These are phyloP conservation scores for Montipora foliosa DNA, from an alignment of 64 coral and sea anemone species.

Conservation along the genomic window DNA sequence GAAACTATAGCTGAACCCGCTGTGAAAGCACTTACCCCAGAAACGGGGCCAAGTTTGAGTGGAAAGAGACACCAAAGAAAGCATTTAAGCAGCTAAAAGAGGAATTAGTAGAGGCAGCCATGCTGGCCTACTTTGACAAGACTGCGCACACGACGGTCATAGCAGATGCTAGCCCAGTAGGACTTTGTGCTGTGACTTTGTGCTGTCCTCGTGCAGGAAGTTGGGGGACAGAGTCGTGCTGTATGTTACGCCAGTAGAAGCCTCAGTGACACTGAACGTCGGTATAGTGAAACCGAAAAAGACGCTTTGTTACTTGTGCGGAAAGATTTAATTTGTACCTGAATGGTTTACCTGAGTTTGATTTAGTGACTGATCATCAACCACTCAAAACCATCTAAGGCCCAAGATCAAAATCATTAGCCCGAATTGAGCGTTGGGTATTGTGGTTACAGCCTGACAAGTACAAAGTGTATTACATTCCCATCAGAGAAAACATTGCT, in stretches of 20 bases:
- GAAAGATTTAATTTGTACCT: not conserved
- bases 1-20: not conserved
- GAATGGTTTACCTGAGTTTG: slow-evolving; percentile 15
- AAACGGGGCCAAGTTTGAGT: not conserved
- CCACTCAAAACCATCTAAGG: slow-evolving; percentile 9
- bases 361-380: slow-evolving; percentile 14
- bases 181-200: not conserved
- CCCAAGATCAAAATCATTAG: not conserved
- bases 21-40: not conserved
- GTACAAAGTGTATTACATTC: not conserved
- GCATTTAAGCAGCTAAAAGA: not conserved
- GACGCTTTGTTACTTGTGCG: not conserved
- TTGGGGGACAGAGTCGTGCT: not conserved
- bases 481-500: not conserved
- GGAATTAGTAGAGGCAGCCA: not conserved
- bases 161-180: slow-evolving; percentile 25
- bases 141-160: slow-evolving; percentile 2
- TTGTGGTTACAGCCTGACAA: not conserved
- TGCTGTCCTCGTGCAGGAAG: not conserved
- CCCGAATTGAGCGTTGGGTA: not conserved
- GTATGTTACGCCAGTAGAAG: slow-evolving; percentile 20
- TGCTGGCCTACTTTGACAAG: slow-evolving; percentile 35
- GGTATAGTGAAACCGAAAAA: slow-evolving; percentile 18
- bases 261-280: not conserved
- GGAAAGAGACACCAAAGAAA: not conserved